Evolutionary conservation across 2,888 invertebrate species (phyloP).

Genomic region (Xestobium rufovillosum): DNA sequence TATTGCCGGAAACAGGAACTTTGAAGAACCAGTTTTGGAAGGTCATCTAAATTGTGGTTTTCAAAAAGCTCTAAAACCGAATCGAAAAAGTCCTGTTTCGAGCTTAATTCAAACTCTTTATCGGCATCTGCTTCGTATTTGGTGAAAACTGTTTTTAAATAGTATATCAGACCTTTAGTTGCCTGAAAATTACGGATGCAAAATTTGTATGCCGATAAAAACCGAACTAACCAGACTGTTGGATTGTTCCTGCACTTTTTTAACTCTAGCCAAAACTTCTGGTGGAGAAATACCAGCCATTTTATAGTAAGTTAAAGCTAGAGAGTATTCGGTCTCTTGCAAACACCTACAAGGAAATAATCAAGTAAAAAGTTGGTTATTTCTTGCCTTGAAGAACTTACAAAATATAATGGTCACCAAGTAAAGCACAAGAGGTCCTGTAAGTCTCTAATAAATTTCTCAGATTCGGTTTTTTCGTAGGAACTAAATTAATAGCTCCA

Average conservation of each 20-base stretch:
- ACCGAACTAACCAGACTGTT: conserved; percentile 35
- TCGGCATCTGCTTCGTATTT: conserved; percentile 46
- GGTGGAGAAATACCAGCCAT: conserved; percentile 47
- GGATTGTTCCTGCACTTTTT: conserved; percentile 38
- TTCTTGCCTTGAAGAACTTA: conserved; percentile 31
- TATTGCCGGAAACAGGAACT: conserved; percentile 49
- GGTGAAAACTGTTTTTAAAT: too few relatives aligned
- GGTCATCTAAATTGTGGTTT: conserved; percentile 40
- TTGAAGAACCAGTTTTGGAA: conserved; percentile 47
- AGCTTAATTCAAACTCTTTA: conserved; percentile 37
- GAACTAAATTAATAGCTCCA: conserved; percentile 31
- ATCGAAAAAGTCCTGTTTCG: conserved; percentile 40
- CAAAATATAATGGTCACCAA: conserved; percentile 51
- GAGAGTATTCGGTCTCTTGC: conserved; percentile 33
- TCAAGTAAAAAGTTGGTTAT: conserved; percentile 4
- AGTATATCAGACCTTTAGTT: conserved; percentile 39
- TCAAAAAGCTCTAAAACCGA: conserved; percentile 42
- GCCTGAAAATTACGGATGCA: conserved; percentile 27
- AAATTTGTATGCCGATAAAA: too few relatives aligned
- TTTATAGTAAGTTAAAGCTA: conserved; percentile 49
- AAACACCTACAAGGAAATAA: conserved; percentile 30
- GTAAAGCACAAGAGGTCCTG: conserved; percentile 48
- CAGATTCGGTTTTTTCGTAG: conserved; percentile 29
- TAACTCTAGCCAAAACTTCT: conserved; percentile 44
- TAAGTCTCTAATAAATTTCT: conserved; percentile 44